Conservation (phyloP, 2,797 vertebrate species). For the Jordanella pulchra region DNA sequence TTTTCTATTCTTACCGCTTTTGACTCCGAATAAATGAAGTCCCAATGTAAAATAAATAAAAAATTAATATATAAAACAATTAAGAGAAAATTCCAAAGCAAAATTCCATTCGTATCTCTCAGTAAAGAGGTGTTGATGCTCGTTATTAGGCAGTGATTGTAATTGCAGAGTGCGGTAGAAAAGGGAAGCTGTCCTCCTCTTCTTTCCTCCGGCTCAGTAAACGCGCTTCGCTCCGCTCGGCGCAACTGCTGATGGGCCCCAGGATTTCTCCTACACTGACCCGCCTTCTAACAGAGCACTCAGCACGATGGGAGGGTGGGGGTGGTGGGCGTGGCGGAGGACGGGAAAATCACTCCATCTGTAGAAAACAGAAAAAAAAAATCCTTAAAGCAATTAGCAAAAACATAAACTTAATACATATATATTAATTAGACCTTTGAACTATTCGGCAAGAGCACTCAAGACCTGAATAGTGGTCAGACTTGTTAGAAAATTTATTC, state of each 20-base stretch:
- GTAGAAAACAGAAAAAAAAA: constrained; percentile 29
- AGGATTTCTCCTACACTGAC: constrained; percentile 81
- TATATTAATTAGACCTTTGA: constrained; percentile 15
- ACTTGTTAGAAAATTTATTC: background rate
- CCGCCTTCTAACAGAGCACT: constrained; percentile 79
- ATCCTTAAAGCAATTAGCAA: constrained; percentile 45
- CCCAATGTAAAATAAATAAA: constrained; percentile 5
- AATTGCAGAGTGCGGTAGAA: constrained; percentile 53
- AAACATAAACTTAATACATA: constrained; percentile 31
- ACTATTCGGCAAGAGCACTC: background rate
- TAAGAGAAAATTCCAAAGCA: constrained; percentile 57
- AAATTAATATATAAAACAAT: constrained; percentile 16
- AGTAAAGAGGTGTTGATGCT: constrained; percentile 46
- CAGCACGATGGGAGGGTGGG: constrained; percentile 12
- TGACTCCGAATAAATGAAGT: constrained; percentile 33
- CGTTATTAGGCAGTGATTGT: constrained; percentile 55
- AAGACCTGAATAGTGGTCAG: background rate
- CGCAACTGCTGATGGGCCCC: constrained; percentile 78
- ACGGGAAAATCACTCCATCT: constrained; percentile 17
- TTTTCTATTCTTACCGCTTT: constrained; percentile 62
- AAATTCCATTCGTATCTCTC: constrained; percentile 34
- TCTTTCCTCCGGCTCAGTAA: constrained; percentile 51
- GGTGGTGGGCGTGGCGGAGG: background rate
- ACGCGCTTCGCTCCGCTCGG: constrained; percentile 78
- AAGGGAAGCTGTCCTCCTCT: constrained; percentile 53